Base-by-base conservation (phyloP, 1,140 invertebrate genomes). In the Diprion similis region DNA sequence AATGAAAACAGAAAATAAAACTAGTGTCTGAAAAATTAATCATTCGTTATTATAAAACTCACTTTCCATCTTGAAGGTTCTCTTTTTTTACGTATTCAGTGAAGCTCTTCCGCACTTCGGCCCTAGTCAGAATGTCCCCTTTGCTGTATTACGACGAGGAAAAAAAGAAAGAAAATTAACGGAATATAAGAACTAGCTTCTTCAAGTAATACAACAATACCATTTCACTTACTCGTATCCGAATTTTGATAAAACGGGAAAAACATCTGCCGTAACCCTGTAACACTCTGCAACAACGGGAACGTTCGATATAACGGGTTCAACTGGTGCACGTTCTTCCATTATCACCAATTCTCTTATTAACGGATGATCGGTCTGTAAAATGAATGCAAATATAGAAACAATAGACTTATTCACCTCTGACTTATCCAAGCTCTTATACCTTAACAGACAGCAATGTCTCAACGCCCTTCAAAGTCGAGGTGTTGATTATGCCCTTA, bases 41-140 rank as follows among this genome's bases (percentile, higher is more conserved):
- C 24, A 3, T 37, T 37, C 24, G 6, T 37, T 66, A 45, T 66
- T 46, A 67, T 73, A 47, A 65, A 51, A 71, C 80, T 80, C 75
- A 87, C 86, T 85, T 86, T 80, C 88, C 83, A 77, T 91, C 86
- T 79, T 92, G 91, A n/a, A 96, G 89, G 59, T 92, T 89, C 75
- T 94, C 91, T 71, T 87, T 88, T 81, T 92, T 93, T n/a, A 97
- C 92, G 85, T 97, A 96, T 66, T 94, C 91, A 15, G 91, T 93
- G 37, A 97, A 89, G 78, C 89, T 87, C 79, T 92, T 91, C 81
- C 94, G 91, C 66, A 96, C 90, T 71, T 95, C 92, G 9, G 87
- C 81, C 18, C 90, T 86, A 9, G 92, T 90, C 70, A 97, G 85
- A 37, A 91, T 89, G 74, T 93, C 91, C 64, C 94, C 95, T 85